Evolutionary conservation across 2,113 vertebrate genomes (phyloP), one percentile per base, ranked within the genome.

Genomic region (Mola mola): DNA sequence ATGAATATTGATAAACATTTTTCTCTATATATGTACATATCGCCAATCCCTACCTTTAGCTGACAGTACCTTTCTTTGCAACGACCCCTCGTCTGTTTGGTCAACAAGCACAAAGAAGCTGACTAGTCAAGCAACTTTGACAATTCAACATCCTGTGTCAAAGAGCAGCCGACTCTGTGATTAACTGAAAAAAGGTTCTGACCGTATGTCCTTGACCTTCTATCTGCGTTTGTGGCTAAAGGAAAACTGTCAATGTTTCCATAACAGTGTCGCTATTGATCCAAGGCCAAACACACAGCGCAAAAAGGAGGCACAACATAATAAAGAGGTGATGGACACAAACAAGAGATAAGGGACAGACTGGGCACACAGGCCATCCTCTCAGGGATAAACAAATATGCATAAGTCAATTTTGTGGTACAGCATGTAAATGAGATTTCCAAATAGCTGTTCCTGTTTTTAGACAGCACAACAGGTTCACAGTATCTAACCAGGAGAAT

Each of bases 181-280:
- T 17, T 8, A 43, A 21, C 53, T 43, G n/a, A n/a, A 36, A 38
- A 77, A 64, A 47, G 22, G 21, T 12, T 47, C 58, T 40, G n/a
- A n/a, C 37, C 24, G 21, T 22, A 55, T 28, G 56, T 33, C 74
- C 79, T 82, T 57, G 67, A 66, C 70, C 34, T 63, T 75, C 29
- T 47, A 49, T 33, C 37, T 61, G 58, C 43, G 20, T 59, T 36
- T 62, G 29, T 47, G 10, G 13, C 61, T 46, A 9, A 73, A 50
- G 42, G 25, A 53, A 68, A 68, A 59, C 13, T 6, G 58, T 34
- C 44, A n/a, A 6, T 70, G 87, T 89, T 86, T 72, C 71, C 85
- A 83, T 56, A 75, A 83, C 74, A 85, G 22, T 33, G 69, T 66
- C 31, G 31, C 66, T 46, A 74, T 74, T 19, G 51, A 68, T 73